These are phyloP conservation scores for Lepilemur septentrionalis DNA, from an alignment of 2,797 vertebrate species.

Conservation along the genomic window DNA sequence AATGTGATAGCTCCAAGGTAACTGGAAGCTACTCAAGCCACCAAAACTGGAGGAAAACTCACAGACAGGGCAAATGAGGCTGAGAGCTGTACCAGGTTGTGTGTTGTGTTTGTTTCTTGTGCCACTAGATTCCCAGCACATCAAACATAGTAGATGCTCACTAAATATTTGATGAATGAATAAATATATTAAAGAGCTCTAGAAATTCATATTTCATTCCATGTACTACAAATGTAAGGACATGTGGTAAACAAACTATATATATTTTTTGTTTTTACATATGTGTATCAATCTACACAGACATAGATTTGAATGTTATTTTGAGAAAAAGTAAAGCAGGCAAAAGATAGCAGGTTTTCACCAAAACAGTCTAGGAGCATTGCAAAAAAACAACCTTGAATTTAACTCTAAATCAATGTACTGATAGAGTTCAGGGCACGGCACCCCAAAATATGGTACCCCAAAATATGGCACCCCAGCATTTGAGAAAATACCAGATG, in stretches of 20 bases:
- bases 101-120: not conserved
- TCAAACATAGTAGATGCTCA: not conserved
- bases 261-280: not conserved
- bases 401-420: not conserved
- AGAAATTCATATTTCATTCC: constrained; percentile 33
- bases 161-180: constrained; percentile 45
- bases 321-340: not conserved
- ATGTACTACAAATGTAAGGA: not conserved
- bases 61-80: not conserved
- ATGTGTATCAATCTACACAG: too few relatives aligned
- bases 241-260: not conserved
- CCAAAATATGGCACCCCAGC: too few relatives aligned
- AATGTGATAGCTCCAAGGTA: not conserved
- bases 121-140: not conserved
- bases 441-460: not conserved
- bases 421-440: not conserved
- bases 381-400: not conserved
- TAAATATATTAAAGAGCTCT: not conserved
- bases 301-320: not conserved
- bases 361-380: not conserved
- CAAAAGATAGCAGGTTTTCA: not conserved
- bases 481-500: not conserved
- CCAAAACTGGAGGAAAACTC: not conserved
- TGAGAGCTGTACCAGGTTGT: not conserved
- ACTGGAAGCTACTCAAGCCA: not conserved